phyloP scores from a whole-genome alignment of 2,888 invertebrate genomes.

The Nysson spinosus region DNA sequence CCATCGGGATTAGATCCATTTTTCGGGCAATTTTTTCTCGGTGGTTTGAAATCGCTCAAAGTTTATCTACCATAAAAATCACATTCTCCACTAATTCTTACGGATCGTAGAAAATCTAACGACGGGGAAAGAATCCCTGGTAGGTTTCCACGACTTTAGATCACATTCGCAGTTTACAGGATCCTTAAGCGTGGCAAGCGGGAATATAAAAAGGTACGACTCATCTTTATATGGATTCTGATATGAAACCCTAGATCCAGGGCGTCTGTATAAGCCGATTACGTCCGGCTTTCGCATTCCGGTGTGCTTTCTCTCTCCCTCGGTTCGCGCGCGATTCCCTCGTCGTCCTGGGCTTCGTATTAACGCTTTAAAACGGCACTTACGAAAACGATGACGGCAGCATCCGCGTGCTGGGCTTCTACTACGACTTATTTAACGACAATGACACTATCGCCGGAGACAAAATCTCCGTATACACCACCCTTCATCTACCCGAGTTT shows the following conservation, averaged over 20 bases:
- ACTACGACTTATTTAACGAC: constrained; percentile 12
- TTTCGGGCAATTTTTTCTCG: neutral
- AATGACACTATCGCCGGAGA: neutral
- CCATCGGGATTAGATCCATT: constrained; percentile 34
- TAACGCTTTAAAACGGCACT: constrained; percentile 36
- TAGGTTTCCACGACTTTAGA: constrained; percentile 13
- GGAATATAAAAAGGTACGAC: constrained; percentile 29
- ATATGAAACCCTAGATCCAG: constrained; percentile 44
- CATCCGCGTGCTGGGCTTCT: neutral
- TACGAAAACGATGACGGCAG: constrained; percentile 10
- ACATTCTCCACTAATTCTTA: constrained; percentile 31
- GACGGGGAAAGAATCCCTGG: too few species aligned
- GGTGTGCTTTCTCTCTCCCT: too few species aligned
- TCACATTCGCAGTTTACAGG: constrained; percentile 18
- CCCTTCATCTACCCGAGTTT: constrained; percentile 4
- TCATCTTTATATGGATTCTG: constrained; percentile 51
- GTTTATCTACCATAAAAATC: constrained; percentile 27
- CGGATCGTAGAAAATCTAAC: too few species aligned
- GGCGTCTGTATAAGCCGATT: constrained; percentile 56
- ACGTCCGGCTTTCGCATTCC: constrained; percentile 50
- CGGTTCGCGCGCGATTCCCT: constrained; percentile 29
- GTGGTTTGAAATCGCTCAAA: neutral
- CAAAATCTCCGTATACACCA: neutral
- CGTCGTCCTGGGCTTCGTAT: constrained; percentile 26
- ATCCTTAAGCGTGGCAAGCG: constrained; percentile 1